Base-by-base conservation (phyloP, 2,888 invertebrate genomes). In the Dione vanillae region DNA sequence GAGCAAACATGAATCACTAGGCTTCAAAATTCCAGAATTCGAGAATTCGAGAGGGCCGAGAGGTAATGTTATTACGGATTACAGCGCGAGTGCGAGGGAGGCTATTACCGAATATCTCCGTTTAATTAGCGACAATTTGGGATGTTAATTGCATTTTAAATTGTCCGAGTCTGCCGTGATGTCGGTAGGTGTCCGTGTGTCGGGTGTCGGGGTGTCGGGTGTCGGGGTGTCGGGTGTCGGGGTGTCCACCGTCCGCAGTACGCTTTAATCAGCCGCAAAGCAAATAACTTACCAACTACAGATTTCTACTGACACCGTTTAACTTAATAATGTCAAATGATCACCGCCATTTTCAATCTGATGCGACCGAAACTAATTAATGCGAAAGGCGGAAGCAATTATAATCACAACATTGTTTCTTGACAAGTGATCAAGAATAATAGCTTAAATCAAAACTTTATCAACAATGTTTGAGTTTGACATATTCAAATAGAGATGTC, bases 121-220 rank as follows among this genome's bases (percentile, higher is more conserved):
- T 86, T 86, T 88, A 87, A 88, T 89, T 88, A 88, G 86, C 84
- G 79, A 78, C 78, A 80, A 79, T 83, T 82, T 83, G 78, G 79
- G 78, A 80, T 80, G 81, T 82, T 86, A 87, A 88, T 89, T 87
- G 85, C 86, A 81, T 85, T 87, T 87, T 87, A 86, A 86, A 87
- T 84, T 82, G 84, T 81, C 79, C 78, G 77, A 78, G 74, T 78
- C 56, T 54, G 62, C 72, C 58, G 61, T 67, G 61, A 56, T 51
- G 27, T 27, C 27, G 27, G n/a, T n/a, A n/a, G n/a, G n/a, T n/a
- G n/a, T n/a, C n/a, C n/a, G n/a, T n/a, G n/a, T n/a, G n/a, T n/a
- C n/a, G 27, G 27, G 27, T 27, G 27, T 27, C 27, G 27, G 74
- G 35, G 56, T 59, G 58, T 59, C 62, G 27, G 27, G 27, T 27